Conservation (phyloP, 1,140 invertebrate species). For the Zaprionus vittiger region DNA sequence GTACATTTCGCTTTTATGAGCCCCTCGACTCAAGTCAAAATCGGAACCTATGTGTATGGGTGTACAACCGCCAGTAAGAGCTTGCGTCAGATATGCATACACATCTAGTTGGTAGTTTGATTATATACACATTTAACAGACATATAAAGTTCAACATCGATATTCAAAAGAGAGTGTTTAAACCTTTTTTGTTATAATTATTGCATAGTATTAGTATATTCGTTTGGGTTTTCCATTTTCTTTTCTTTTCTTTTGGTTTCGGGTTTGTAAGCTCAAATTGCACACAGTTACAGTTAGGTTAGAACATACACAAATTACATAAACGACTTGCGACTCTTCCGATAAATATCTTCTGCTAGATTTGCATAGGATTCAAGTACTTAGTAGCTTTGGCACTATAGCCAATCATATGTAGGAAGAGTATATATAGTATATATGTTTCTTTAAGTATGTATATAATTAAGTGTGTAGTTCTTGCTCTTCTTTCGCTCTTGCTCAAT, state of each 20-base stretch:
- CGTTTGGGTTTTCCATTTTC: not conserved
- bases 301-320: not conserved
- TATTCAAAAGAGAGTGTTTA: slow-evolving; percentile 1
- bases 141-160: slow-evolving; percentile 15
- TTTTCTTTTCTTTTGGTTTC: slow-evolving; percentile 1
- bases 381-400: slow-evolving; percentile 16
- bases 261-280: slow-evolving; percentile 73
- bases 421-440: slow-evolving; percentile 21
- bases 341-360: too few relatives aligned
- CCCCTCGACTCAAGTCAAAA: not conserved
- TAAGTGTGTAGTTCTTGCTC: slow-evolving; percentile 19
- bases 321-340: not conserved
- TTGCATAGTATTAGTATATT: slow-evolving; percentile 21
- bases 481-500: slow-evolving; percentile 8
- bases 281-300: slow-evolving; percentile 46
- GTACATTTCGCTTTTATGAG: not conserved
- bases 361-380: slow-evolving; percentile 3
- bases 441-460: slow-evolving; percentile 38
- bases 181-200: slow-evolving; percentile 3
- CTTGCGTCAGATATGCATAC: not conserved
- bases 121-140: slow-evolving; percentile 14
- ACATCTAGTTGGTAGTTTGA: not conserved
- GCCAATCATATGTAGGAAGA: not conserved
- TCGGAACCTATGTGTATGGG: not conserved
- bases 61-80: not conserved